Percentiles rank a stretch among this genome's conserved stretches.
phyloP scores from a whole-genome alignment of 2,888 invertebrate species.

The Leptinotarsa tumamoca region DNA sequence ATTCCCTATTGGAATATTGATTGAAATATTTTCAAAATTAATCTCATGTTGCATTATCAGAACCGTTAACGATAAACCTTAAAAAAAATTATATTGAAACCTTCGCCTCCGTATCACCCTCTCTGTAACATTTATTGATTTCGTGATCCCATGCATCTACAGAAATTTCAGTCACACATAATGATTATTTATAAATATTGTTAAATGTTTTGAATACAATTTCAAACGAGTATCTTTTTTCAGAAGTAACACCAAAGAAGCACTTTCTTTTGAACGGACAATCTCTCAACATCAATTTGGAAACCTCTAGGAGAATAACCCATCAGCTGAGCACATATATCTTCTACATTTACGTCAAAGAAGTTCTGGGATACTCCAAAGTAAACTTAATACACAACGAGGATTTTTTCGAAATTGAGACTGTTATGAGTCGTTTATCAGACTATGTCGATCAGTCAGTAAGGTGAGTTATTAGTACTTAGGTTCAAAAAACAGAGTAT shows the following conservation, averaged over 20 bases:
- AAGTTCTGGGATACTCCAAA: slow-evolving; percentile 66
- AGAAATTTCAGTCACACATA: too few species aligned
- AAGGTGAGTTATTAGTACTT: slow-evolving; percentile 33
- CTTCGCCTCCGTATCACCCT: too few species aligned
- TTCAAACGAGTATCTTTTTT: slow-evolving; percentile 41
- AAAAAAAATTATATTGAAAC: too few species aligned
- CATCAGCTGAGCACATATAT: slow-evolving; percentile 72
- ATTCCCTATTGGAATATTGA: too few species aligned
- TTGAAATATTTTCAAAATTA: too few species aligned
- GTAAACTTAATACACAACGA: slow-evolving; percentile 64
- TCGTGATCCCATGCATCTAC: too few species aligned
- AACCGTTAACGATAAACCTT: too few species aligned
- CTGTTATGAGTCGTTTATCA: slow-evolving; percentile 61
- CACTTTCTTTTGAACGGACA: slow-evolving; percentile 64
- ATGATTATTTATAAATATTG: too few species aligned
- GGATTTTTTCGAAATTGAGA: slow-evolving; percentile 64
- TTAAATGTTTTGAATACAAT: too few species aligned
- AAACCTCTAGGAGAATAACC: slow-evolving; percentile 69
- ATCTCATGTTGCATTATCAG: too few species aligned
- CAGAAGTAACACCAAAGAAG: slow-evolving; percentile 69
- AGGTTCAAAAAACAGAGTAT: too few species aligned
- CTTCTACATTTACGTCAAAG: slow-evolving; percentile 71
- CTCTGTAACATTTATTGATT: too few species aligned
- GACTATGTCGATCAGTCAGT: slow-evolving; percentile 34
- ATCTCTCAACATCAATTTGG: slow-evolving; percentile 67